Percentiles rank a stretch among this genome's conserved stretches.
These are phyloP conservation scores for Psephotus haematonotus DNA, from an alignment of 2,113 vertebrate species.

Conservation along the genomic window DNA sequence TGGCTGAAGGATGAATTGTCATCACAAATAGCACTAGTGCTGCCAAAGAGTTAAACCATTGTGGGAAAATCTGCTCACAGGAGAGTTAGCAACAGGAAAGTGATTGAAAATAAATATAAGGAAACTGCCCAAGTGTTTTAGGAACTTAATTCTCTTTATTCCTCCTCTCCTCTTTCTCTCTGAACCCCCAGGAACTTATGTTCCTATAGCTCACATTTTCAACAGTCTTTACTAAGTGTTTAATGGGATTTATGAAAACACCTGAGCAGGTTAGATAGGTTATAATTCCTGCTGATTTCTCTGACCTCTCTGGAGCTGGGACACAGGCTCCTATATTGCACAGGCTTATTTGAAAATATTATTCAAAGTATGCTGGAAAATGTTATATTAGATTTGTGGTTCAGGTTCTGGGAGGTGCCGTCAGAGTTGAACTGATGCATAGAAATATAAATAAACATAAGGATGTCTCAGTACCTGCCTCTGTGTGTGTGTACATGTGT, in stretches of 20 bases:
- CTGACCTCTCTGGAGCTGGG: slow-evolving; percentile 13
- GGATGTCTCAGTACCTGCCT: neutral
- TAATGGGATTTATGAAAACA: slow-evolving; percentile 50
- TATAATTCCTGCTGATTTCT: slow-evolving; percentile 30
- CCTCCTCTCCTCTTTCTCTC: neutral
- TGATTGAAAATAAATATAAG: neutral
- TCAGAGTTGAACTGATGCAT: neutral
- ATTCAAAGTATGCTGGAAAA: neutral
- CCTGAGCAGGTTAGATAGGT: slow-evolving; percentile 57
- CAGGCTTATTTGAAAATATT: neutral
- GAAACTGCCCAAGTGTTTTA: neutral
- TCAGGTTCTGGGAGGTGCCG: neutral
- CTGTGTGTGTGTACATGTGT: neutral
- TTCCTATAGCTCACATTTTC: neutral
- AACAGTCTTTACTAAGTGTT: slow-evolving; percentile 22
- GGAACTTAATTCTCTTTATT: neutral
- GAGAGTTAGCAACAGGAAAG: neutral
- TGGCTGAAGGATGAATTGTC: neutral
- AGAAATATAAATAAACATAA: slow-evolving; percentile 8
- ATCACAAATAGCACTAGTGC: neutral
- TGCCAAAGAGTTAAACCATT: neutral
- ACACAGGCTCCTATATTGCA: neutral
- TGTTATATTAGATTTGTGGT: neutral
- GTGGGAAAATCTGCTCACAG: neutral
- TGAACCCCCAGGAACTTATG: neutral